Evolutionary conservation across 2,113 vertebrate species (phyloP).

Genomic region (Mixornis gularis): DNA sequence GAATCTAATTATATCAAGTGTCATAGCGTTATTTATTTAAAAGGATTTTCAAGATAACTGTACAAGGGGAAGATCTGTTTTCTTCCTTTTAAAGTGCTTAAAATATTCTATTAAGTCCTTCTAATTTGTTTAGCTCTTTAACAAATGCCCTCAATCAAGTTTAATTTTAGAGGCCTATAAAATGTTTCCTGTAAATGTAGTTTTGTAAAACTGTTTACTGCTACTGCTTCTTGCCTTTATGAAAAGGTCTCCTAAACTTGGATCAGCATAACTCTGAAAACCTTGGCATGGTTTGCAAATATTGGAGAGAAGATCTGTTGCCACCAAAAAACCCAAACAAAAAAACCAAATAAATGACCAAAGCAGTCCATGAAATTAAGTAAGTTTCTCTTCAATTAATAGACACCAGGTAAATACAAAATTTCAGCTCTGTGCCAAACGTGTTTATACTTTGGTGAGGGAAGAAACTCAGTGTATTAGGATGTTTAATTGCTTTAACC

Average conservation of each 20-base stretch:
- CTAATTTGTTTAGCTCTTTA: conserved; percentile 31
- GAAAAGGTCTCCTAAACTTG: neutral
- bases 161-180: conserved; percentile 1
- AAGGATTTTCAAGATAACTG: conserved; percentile 40
- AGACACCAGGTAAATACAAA: neutral
- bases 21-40: conserved; percentile 65
- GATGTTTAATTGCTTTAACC: neutral
- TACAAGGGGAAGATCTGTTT: neutral
- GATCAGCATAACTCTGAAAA: neutral
- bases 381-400: neutral
- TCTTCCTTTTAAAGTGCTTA: conserved; percentile 30
- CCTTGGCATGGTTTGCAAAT: neutral
- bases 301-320: neutral
- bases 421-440: neutral
- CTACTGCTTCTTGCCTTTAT: neutral
- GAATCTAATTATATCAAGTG: conserved; percentile 70
- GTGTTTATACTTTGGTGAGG: neutral
- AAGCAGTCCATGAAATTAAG: neutral
- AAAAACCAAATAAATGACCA: neutral
- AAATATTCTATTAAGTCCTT: conserved; percentile 32
- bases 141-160: neutral
- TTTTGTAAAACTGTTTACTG: neutral
- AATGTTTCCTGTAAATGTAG: conserved; percentile 1
- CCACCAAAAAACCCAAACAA: neutral
- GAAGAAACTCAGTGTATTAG: neutral